Evolutionary conservation across 2,113 vertebrate genomes (phyloP).

Genomic region (Phocoena sinus): DNA sequence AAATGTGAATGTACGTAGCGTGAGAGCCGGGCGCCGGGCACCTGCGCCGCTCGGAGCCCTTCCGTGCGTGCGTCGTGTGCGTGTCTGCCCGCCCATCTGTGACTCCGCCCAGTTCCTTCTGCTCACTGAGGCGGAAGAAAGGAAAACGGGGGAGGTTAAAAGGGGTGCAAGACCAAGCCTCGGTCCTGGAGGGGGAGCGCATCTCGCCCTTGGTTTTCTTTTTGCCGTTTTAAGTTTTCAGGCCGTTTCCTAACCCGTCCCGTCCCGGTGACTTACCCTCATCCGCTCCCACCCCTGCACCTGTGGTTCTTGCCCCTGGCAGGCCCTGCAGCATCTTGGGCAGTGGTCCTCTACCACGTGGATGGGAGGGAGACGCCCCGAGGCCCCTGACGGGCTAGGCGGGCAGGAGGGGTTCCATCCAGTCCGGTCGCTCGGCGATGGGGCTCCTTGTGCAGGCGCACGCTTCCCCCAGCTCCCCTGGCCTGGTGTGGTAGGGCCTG

Average conservation of each 20-base stretch:
- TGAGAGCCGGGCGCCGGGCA: slow-evolving; percentile 61
- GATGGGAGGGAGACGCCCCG: background rate
- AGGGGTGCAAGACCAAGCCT: slow-evolving; percentile 68
- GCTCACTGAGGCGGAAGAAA: slow-evolving; percentile 69
- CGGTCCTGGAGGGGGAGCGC: background rate
- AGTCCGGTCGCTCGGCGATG: no score
- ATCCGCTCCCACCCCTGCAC: no score
- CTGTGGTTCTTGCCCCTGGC: background rate
- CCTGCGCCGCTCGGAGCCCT: slow-evolving; percentile 72
- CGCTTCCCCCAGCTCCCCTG: background rate
- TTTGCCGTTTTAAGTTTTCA: background rate
- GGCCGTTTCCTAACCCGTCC: background rate
- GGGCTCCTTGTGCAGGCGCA: background rate
- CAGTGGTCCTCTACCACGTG: background rate
- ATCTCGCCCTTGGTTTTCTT: background rate
- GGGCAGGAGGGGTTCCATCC: background rate
- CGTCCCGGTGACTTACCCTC: background rate
- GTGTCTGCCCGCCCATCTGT: slow-evolving; percentile 77
- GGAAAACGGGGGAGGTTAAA: background rate
- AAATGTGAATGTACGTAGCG: slow-evolving; percentile 84
- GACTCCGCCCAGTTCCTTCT: slow-evolving; percentile 74
- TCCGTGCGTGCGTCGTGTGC: slow-evolving; percentile 58
- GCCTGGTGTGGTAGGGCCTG: slow-evolving; percentile 22
- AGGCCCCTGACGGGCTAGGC: background rate
- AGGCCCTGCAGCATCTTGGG: background rate